phyloP scores from a whole-genome alignment of 2,888 invertebrate genomes.

The Lasioglossum marginatum region DNA sequence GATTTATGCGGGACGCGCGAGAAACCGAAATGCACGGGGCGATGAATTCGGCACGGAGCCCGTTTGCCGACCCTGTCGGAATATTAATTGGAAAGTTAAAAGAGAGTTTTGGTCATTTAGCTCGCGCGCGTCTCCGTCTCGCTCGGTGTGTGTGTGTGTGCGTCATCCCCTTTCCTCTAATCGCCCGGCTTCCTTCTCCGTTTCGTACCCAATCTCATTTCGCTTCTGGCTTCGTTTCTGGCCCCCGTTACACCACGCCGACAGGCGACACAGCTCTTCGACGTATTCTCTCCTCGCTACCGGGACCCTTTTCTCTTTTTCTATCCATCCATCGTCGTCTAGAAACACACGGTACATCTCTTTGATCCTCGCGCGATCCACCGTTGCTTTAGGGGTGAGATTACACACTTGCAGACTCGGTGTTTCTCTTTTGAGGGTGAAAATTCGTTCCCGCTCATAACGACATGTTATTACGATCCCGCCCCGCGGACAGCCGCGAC shows the following conservation, averaged over 20 bases:
- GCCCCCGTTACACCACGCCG: not conserved
- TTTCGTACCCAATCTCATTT: not conserved
- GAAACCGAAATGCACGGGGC: constrained; percentile 45
- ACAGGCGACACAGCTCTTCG: not conserved
- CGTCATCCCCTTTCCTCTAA: not conserved
- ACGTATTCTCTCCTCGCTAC: too few relatives aligned
- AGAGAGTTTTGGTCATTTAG: constrained; percentile 68
- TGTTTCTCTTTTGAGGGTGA: constrained; percentile 67
- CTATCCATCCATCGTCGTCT: constrained; percentile 25
- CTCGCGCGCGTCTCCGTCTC: constrained; percentile 9
- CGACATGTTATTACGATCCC: constrained; percentile 69
- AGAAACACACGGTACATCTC: constrained; percentile 54
- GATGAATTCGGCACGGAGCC: constrained; percentile 38
- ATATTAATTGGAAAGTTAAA: constrained; percentile 80
- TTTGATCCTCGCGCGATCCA: constrained; percentile 63
- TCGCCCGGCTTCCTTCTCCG: constrained; percentile 27
- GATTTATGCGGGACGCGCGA: constrained; percentile 74
- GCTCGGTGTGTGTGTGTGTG: not conserved
- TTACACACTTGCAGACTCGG: constrained; percentile 59
- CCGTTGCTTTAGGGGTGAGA: constrained; percentile 53
- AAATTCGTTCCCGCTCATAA: constrained; percentile 60
- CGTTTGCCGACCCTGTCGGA: constrained; percentile 58
- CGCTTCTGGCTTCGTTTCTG: constrained; percentile 1
- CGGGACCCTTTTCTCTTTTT: constrained; percentile 16
- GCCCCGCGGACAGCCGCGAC: constrained; percentile 34